Conservation (phyloP, 2,113 vertebrate species). For the Eptesicus fuscus region DNA sequence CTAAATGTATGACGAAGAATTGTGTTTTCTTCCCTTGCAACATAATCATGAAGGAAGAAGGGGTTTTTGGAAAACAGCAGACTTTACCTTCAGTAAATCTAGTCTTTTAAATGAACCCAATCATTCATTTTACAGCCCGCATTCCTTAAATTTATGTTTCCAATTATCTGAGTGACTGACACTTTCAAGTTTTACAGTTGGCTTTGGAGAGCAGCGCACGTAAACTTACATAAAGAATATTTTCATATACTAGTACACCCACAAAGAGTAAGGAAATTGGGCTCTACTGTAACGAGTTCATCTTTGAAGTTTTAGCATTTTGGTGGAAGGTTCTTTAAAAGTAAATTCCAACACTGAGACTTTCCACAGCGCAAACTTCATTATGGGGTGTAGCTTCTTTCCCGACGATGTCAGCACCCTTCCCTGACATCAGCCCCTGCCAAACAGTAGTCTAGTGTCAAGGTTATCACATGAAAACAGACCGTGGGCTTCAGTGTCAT, state of each 20-base stretch:
- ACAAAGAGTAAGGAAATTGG: slow-evolving; percentile 59
- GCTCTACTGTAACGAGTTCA: slow-evolving; percentile 66
- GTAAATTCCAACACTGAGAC: slow-evolving; percentile 57
- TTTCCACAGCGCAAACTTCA: slow-evolving; percentile 59
- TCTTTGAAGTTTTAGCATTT: slow-evolving; percentile 48
- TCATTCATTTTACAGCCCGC: slow-evolving; percentile 76
- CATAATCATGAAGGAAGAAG: slow-evolving; percentile 66
- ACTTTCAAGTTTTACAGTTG: slow-evolving; percentile 80
- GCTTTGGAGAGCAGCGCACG: slow-evolving; percentile 76
- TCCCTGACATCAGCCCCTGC: neutral
- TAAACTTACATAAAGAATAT: slow-evolving; percentile 73
- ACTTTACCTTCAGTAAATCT: slow-evolving; percentile 63
- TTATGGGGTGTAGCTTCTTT: slow-evolving; percentile 46
- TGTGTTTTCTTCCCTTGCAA: slow-evolving; percentile 49
- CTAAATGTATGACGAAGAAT: slow-evolving; percentile 59
- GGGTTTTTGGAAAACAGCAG: slow-evolving; percentile 49
- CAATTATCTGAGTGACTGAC: slow-evolving; percentile 83
- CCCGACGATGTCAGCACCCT: neutral
- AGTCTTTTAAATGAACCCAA: slow-evolving; percentile 71
- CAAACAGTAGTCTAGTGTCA: slow-evolving; percentile 70
- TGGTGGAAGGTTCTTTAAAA: slow-evolving; percentile 67
- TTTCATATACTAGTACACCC: slow-evolving; percentile 60
- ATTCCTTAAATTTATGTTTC: slow-evolving; percentile 75
- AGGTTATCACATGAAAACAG: slow-evolving; percentile 81
- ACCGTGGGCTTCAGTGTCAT: slow-evolving; percentile 67